phyloP scores from a whole-genome alignment of 2,797 vertebrate genomes.

The Coregonus suidteri region DNA sequence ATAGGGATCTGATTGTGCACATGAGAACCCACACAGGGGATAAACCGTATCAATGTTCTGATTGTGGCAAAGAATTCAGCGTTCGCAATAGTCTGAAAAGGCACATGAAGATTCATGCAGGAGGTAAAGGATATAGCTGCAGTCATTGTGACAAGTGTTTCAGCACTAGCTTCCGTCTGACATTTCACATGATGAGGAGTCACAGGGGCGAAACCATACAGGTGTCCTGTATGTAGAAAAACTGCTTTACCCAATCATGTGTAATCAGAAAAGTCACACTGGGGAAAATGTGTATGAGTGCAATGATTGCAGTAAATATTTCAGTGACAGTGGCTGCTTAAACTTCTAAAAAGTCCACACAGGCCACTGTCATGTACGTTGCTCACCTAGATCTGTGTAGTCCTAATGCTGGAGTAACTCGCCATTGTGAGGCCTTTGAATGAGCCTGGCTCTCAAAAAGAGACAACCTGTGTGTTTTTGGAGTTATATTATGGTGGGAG shows the following conservation, averaged over 20 bases:
- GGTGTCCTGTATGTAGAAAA: not conserved
- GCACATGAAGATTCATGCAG: conserved; percentile 1
- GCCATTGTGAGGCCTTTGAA: not conserved
- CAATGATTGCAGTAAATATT: not conserved
- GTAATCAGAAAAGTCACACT: not conserved
- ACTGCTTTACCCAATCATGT: not conserved
- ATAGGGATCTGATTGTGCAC: conserved; percentile 5
- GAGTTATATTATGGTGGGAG: not conserved
- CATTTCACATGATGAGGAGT: conserved; percentile 6
- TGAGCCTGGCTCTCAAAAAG: not conserved
- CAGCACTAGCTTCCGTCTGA: not conserved
- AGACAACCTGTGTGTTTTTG: not conserved
- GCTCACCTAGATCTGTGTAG: not conserved
- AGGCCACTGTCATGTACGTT: not conserved
- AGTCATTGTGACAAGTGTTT: conserved; percentile 3
- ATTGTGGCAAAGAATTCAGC: conserved; percentile 2
- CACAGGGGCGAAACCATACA: not conserved
- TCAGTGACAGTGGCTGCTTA: not conserved
- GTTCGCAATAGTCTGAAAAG: conserved; percentile 5
- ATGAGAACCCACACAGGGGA: conserved; percentile 1
- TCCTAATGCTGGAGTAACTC: not conserved
- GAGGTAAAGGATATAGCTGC: not conserved
- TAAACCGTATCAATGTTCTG: not conserved
- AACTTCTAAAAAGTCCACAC: not conserved
- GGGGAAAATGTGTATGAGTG: not conserved